Evolutionary conservation across 2,888 invertebrate species (phyloP), one percentile per base, ranked within the genome.

Genomic region (Pemphredon lugubris): DNA sequence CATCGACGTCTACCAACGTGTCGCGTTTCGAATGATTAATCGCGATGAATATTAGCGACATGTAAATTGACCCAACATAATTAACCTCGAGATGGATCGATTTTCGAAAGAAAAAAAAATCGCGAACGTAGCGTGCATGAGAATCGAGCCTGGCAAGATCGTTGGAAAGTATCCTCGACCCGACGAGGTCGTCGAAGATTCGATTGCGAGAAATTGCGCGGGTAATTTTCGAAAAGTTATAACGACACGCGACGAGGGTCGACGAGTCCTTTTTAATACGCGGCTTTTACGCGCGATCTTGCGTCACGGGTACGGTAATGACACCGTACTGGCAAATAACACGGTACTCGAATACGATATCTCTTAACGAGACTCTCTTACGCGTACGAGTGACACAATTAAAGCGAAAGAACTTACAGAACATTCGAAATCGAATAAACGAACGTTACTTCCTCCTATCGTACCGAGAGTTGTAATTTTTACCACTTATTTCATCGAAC

Each of bases 141-240:
- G 54, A 65, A 59, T 40, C 39, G 44, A 37, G 53, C 42, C 32
- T 37, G 37, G 42, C 65, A 30, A 67, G 61, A 71, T 71, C 57
- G 61, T 44, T 67, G 45, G 61, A 71, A 71, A 71, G 67, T 71
- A 67, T 47, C 34, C 30, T 40, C 47, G 26, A 70, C 57, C 37
- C 26, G 23, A 16, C 16, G 32, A 45, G 48, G 26, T 57, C 55
- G 55, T 20, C 39, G 26, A 26, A 26, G 39, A 20, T 51, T 51
- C 34, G 67, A 54, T 50, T 30, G 37, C 7, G 32, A 48, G 21
- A 44, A 60, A 60, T 55, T 55, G 47, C 47, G 9, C n/a, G 40
- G 30, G 53, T 39, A 51, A 51, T 47, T 47, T 39, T 39, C n/a
- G 16, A 51, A 51, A 51, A 51, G n/a, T n/a, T 34, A 23, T 11